Evolutionary conservation across 1,140 invertebrate genomes (phyloP).

Genomic region (Leptinotarsa texana): DNA sequence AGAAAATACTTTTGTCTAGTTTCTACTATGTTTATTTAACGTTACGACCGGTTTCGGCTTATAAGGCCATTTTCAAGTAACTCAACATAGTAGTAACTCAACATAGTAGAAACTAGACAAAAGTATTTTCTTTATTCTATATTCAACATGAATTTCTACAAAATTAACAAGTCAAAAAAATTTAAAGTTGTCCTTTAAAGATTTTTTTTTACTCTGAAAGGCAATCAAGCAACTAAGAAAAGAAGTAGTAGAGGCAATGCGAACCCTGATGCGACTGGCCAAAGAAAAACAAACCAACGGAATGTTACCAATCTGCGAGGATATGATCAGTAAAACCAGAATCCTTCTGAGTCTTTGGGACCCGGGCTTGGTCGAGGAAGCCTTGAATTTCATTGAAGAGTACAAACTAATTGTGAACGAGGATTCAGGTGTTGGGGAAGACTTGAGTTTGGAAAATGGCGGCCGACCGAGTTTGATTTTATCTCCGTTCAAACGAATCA

Average conservation of each 20-base stretch:
- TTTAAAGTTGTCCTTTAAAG: neutral
- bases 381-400: constrained; percentile 78
- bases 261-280: constrained; percentile 70
- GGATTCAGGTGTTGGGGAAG: constrained; percentile 53
- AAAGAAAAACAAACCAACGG: constrained; percentile 72
- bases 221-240: constrained; percentile 76
- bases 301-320: constrained; percentile 77
- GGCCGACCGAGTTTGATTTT: constrained; percentile 58
- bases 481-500: constrained; percentile 76
- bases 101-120: no score
- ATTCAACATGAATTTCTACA: no score
- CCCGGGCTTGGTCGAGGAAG: constrained; percentile 81
- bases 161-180: no score
- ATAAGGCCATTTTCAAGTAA: no score
- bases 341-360: constrained; percentile 82
- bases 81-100: no score
- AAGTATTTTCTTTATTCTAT: no score
- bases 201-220: constrained; percentile 49
- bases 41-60: no score
- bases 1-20: no score
- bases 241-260: constrained; percentile 80
- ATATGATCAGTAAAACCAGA: constrained; percentile 77
- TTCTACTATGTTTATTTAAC: no score
- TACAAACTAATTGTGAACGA: constrained; percentile 64
- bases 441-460: constrained; percentile 47